Percentiles rank a stretch among this genome's conserved stretches.
phyloP scores from a whole-genome alignment of 2,113 vertebrate species.

The Heliornis fulica region DNA sequence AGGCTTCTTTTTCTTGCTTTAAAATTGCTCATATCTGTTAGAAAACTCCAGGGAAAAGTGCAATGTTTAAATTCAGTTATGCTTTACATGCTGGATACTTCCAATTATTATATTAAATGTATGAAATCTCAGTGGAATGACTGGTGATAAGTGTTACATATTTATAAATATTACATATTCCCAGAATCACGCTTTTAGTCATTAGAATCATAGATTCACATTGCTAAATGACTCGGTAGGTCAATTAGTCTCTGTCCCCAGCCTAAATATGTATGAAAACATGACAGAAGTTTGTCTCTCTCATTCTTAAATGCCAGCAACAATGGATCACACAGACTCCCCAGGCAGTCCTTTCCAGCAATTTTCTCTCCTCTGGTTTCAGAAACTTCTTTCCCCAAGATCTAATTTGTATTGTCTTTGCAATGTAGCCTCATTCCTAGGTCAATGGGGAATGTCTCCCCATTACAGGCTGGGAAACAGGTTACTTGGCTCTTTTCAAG shows the following conservation, averaged over 20 bases:
- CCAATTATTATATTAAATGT: not conserved
- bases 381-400: not conserved
- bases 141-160: not conserved
- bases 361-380: not conserved
- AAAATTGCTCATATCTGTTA: not conserved
- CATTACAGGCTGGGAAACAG: not conserved
- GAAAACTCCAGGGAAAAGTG: not conserved
- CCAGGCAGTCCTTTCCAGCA: not conserved
- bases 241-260: not conserved
- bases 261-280: not conserved
- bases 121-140: not conserved
- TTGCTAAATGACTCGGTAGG: not conserved
- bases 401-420: not conserved
- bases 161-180: constrained; percentile 20
- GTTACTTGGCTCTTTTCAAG: not conserved
- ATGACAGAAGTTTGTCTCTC: not conserved
- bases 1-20: not conserved
- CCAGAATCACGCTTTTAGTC: not conserved
- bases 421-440: not conserved
- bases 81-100: not conserved
- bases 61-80: not conserved
- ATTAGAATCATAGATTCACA: not conserved
- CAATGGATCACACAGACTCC: not conserved
- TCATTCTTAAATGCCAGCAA: not conserved
- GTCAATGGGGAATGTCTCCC: not conserved